phyloP scores from a whole-genome alignment of 2,797 vertebrate species.

The Cyprinodon diabolis region DNA sequence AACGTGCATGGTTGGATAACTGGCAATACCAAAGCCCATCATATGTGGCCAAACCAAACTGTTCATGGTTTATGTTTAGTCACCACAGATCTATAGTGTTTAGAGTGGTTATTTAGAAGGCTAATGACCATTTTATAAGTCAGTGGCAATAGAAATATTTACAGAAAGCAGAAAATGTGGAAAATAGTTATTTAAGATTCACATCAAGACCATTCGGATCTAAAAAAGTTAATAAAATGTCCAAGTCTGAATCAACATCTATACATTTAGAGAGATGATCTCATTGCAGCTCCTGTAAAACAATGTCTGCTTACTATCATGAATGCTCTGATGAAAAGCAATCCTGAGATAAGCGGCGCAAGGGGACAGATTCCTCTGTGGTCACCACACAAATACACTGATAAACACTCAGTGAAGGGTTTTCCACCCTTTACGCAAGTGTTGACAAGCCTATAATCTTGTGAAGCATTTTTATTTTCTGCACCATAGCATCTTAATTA shows the following conservation, averaged over 20 bases:
- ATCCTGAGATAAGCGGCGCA: slow-evolving; percentile 40
- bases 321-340: slow-evolving; percentile 18
- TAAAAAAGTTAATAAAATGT: not conserved
- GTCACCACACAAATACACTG: slow-evolving; percentile 13
- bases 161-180: no score
- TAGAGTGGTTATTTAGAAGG: not conserved
- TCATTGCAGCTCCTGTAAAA: slow-evolving; percentile 17
- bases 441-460: slow-evolving; percentile 44
- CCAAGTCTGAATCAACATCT: no score
- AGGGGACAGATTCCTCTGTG: slow-evolving; percentile 47
- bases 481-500: slow-evolving; percentile 31
- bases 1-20: not conserved
- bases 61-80: not conserved
- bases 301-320: slow-evolving; percentile 16
- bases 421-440: slow-evolving; percentile 27
- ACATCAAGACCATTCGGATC: not conserved
- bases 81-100: not conserved
- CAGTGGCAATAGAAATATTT: no score
- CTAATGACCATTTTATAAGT: no score
- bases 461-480: slow-evolving; percentile 29
- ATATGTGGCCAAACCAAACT: not conserved
- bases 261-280: not conserved
- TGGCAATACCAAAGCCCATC: not conserved
- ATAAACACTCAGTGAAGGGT: slow-evolving; percentile 8
- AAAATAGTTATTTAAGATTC: not conserved